Conservation (phyloP, 2,113 vertebrate species). For the Mesocricetus auratus region DNA sequence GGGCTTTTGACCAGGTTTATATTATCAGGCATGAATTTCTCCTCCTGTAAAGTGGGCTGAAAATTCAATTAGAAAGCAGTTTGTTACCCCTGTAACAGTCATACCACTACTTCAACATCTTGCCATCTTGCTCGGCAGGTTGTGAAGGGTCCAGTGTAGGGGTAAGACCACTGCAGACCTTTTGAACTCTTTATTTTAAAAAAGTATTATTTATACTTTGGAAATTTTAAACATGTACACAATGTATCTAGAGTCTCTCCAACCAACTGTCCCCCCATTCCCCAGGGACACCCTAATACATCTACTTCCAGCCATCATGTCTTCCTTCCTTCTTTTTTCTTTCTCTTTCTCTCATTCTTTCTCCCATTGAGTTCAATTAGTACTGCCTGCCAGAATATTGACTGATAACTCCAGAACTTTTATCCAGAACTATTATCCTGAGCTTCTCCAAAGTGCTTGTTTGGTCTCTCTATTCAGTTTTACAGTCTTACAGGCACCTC, state of each 20-base stretch:
- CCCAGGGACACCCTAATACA: not conserved
- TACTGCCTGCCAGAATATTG: not conserved
- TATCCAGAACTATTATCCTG: conserved; percentile 36
- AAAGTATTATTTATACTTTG: not conserved
- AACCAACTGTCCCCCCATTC: not conserved
- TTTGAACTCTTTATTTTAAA: not conserved
- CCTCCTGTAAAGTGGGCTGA: not conserved
- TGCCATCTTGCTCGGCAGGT: not conserved
- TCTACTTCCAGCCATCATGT: not conserved
- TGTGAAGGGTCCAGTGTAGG: not conserved
- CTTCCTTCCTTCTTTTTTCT: accelerated
- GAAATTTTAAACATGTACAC: not conserved
- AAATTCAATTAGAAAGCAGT: not conserved
- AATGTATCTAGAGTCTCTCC: not conserved
- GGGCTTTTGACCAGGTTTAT: not conserved
- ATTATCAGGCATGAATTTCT: not conserved
- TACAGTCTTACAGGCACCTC: not conserved
- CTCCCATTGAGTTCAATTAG: not conserved
- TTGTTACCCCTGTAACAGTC: no score
- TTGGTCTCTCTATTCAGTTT: not conserved
- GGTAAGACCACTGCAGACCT: not conserved
- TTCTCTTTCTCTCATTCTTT: not conserved
- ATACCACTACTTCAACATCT: not conserved
- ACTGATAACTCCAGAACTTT: conserved; percentile 17
- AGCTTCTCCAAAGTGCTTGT: not conserved